Evolutionary conservation across 2,797 vertebrate species (phyloP).

Genomic region (Chromis chromis): DNA sequence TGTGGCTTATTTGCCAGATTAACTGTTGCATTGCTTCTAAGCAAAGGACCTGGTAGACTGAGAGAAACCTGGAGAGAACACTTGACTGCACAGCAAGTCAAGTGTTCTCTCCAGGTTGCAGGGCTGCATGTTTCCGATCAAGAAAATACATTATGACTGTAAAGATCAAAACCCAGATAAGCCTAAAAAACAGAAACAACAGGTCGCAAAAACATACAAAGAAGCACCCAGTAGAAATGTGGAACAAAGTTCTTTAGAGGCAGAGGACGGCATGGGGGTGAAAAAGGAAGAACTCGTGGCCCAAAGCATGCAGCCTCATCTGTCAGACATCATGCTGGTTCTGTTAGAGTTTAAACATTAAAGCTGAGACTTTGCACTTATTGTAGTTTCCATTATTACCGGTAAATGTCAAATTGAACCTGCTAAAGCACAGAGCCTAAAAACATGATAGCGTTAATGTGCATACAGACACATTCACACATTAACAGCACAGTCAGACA

Average conservation of each 20-base stretch:
- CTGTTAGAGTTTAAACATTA: not conserved
- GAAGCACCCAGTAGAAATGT: not conserved
- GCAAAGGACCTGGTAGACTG: too few relatives aligned
- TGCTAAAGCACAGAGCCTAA: not conserved
- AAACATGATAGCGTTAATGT: not conserved
- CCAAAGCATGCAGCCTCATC: not conserved
- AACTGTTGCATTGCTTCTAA: too few relatives aligned
- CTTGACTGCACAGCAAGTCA: not conserved
- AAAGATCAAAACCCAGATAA: not conserved
- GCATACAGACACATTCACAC: not conserved
- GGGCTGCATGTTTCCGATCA: conserved; percentile 2
- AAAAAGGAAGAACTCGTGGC: not conserved
- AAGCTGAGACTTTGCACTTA: not conserved
- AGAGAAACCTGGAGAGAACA: too few relatives aligned
- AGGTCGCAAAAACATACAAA: not conserved
- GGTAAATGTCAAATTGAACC: not conserved
- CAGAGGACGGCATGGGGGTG: too few relatives aligned
- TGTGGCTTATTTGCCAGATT: too few relatives aligned
- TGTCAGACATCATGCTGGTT: not conserved
- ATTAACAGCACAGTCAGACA: not conserved
- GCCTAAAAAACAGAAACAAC: not conserved
- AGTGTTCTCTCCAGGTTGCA: not conserved
- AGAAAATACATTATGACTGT: not conserved
- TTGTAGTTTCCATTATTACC: not conserved
- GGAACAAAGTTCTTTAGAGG: not conserved